Evolutionary conservation across 2,888 invertebrate genomes (phyloP).

Genomic region (Copidosoma aretas): DNA sequence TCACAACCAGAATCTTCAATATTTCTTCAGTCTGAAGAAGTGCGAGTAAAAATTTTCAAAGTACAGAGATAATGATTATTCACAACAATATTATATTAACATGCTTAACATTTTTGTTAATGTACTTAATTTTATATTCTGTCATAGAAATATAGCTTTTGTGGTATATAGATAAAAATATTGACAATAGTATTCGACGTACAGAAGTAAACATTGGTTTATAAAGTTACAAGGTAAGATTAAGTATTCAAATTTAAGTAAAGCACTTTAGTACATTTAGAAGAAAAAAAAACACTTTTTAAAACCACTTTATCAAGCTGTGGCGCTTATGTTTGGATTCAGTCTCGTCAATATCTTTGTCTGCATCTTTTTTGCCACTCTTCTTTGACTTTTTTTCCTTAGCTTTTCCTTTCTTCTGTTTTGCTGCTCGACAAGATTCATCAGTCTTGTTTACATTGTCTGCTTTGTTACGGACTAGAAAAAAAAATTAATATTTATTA

Average conservation of each 20-base stretch:
- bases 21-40: constrained; percentile 47
- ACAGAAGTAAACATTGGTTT: constrained; percentile 47
- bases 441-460: constrained; percentile 55
- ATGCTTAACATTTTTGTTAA: constrained; percentile 41
- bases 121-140: constrained; percentile 32
- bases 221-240: constrained; percentile 36
- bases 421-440: constrained; percentile 44
- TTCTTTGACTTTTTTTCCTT: constrained; percentile 65
- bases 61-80: constrained; percentile 46
- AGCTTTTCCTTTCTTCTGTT: constrained; percentile 65
- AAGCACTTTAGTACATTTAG: constrained; percentile 31
- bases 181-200: constrained; percentile 41
- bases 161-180: constrained; percentile 19
- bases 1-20: constrained; percentile 42
- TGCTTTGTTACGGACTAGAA: constrained; percentile 65
- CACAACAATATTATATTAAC: constrained; percentile 23
- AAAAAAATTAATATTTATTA: no score
- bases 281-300: constrained; percentile 38
- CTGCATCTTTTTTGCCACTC: constrained; percentile 65
- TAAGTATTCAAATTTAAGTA: constrained; percentile 23
- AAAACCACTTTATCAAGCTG: constrained; percentile 66
- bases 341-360: constrained; percentile 69
- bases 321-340: constrained; percentile 63
- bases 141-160: constrained; percentile 34
- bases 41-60: constrained; percentile 53